These are phyloP conservation scores for Diploscapter pachys DNA, from an alignment of 1,140 invertebrate genomes.

Conservation along the genomic window DNA sequence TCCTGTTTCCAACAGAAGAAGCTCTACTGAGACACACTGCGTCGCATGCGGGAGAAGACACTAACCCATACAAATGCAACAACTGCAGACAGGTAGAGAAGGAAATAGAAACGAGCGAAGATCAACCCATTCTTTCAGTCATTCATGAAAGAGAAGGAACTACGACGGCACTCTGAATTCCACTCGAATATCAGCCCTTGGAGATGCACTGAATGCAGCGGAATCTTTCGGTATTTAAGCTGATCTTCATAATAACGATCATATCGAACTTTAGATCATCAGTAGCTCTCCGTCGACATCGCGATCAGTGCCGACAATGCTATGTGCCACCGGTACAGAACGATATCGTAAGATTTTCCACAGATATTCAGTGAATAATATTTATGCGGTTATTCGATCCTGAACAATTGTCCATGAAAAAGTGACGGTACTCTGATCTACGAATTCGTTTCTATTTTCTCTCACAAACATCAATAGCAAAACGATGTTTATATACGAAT, in stretches of 20 bases:
- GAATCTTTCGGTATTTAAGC: slow-evolving; percentile 14
- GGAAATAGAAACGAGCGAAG: neutral
- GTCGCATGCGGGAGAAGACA: slow-evolving; percentile 27
- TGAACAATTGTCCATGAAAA: too few species aligned
- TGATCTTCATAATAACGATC: neutral
- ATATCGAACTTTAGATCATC: slow-evolving; percentile 13
- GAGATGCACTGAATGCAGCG: slow-evolving; percentile 23
- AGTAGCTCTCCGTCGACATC: slow-evolving; percentile 26
- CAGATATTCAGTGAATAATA: too few species aligned
- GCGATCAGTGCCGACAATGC: slow-evolving; percentile 27
- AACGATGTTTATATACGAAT: too few species aligned
- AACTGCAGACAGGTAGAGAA: slow-evolving; percentile 19
- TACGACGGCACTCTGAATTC: slow-evolving; percentile 4
- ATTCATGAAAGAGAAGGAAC: slow-evolving; percentile 18
- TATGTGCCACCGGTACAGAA: slow-evolving; percentile 18
- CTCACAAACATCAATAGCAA: too few species aligned
- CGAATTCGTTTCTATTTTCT: too few species aligned
- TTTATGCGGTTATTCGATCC: too few species aligned
- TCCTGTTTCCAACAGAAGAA: slow-evolving; percentile 28
- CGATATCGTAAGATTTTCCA: slow-evolving; percentile 14
- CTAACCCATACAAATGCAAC: slow-evolving; percentile 23
- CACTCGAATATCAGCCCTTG: slow-evolving; percentile 15
- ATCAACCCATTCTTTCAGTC: neutral
- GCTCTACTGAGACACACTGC: slow-evolving; percentile 28
- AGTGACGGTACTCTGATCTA: too few species aligned